Conservation (phyloP, 2,888 invertebrate species). For the Trilocha varians region DNA sequence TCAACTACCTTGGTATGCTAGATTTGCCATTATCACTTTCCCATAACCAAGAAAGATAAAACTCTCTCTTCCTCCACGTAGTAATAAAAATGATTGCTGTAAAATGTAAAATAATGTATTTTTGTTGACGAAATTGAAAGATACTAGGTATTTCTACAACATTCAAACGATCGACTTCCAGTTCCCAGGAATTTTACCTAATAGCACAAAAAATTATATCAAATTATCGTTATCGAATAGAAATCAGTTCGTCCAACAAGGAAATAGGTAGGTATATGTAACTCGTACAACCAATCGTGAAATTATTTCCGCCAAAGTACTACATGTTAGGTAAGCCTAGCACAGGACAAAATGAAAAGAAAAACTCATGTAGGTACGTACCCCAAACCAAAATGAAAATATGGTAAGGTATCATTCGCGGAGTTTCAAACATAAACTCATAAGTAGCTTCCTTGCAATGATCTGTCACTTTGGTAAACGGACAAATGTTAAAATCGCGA, state of each 20-base stretch:
- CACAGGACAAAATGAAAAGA: too few species aligned
- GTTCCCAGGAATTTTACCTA: too few species aligned
- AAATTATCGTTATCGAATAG: too few species aligned
- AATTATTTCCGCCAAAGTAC: too few species aligned
- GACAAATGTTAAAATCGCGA: slow-evolving; percentile 1
- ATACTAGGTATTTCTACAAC: neutral
- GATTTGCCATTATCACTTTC: slow-evolving; percentile 3
- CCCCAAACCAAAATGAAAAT: neutral
- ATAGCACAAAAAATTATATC: too few species aligned
- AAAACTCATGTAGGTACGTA: neutral
- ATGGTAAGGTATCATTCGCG: neutral
- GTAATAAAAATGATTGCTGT: slow-evolving; percentile 1
- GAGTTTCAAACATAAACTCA: neutral
- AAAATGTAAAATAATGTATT: neutral
- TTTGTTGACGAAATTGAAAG: neutral
- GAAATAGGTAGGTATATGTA: too few species aligned
- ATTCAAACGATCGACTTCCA: neutral
- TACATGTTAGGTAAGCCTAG: neutral
- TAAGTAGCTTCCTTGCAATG: slow-evolving; percentile 1
- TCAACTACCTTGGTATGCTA: neutral
- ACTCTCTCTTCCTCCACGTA: slow-evolving; percentile 7
- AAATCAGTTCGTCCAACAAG: too few species aligned
- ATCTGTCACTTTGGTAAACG: neutral
- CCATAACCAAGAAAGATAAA: slow-evolving; percentile 10
- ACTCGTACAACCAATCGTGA: too few species aligned